Percentiles rank a stretch among this genome's conserved stretches.
Conservation (phyloP, 35 echinoderm and acorn worm genomes). For the Eucidaris tribuloides region DNA sequence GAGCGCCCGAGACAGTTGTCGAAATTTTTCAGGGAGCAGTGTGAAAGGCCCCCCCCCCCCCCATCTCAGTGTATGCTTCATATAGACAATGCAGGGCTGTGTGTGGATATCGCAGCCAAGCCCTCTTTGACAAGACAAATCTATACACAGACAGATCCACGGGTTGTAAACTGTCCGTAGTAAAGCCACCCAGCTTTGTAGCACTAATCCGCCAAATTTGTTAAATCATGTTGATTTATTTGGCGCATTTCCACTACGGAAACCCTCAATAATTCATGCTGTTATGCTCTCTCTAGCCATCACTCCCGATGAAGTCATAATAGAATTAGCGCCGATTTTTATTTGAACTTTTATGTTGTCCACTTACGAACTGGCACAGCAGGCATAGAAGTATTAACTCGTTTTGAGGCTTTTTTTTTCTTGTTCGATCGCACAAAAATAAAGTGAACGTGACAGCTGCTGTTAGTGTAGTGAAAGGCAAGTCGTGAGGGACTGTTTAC, state of each 20-base stretch:
- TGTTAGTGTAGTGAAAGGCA: background rate
- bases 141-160: conserved; percentile 13
- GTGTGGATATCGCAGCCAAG: background rate
- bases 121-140: conserved; percentile 28
- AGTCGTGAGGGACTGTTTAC: background rate
- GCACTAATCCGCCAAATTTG: conserved; percentile 24
- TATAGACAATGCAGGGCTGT: conserved; percentile 1
- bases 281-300: conserved; percentile 19
- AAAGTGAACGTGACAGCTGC: conserved; percentile 16
- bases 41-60: conserved; percentile 1
- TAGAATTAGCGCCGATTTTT: conserved; percentile 4
- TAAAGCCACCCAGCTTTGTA: conserved; percentile 12
- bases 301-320: conserved; percentile 18
- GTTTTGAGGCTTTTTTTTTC: conserved; percentile 3
- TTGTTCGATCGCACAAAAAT: background rate
- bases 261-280: conserved; percentile 30
- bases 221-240: conserved; percentile 36
- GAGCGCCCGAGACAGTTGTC: conserved; percentile 21
- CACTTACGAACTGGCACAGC: background rate
- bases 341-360: conserved; percentile 19
- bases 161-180: conserved; percentile 9
- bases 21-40: background rate
- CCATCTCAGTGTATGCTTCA: no score
- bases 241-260: conserved; percentile 18
- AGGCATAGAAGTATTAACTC: conserved; percentile 24